phyloP scores from a whole-genome alignment of 1,140 invertebrate species.

The Diprion similis region DNA sequence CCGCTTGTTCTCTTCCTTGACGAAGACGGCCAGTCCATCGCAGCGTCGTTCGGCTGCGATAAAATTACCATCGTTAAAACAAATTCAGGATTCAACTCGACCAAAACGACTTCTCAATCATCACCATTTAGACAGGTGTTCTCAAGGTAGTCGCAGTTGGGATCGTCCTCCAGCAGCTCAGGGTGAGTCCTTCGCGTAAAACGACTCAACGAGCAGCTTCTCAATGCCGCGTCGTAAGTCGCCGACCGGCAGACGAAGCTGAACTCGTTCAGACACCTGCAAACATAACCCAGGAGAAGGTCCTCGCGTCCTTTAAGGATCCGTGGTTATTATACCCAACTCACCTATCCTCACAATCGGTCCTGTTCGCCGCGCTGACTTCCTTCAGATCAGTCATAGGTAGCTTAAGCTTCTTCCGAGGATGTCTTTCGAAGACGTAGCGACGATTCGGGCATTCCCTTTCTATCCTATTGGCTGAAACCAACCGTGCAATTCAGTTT shows the following conservation, averaged over 20 bases:
- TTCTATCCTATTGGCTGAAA: constrained; percentile 81
- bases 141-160: constrained; percentile 88
- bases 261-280: constrained; percentile 85
- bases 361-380: constrained; percentile 79
- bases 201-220: constrained; percentile 80
- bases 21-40: constrained; percentile 83
- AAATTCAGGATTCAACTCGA: neutral
- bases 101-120: constrained; percentile 12
- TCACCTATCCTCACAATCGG: constrained; percentile 85
- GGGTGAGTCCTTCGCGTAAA: constrained; percentile 86
- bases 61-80: constrained; percentile 8
- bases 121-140: constrained; percentile 89
- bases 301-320: constrained; percentile 1
- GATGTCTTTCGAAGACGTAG: constrained; percentile 87
- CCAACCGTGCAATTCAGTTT: constrained; percentile 9
- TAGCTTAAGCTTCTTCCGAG: constrained; percentile 81
- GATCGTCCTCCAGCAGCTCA: constrained; percentile 81
- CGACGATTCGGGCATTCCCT: constrained; percentile 85
- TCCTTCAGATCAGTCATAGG: constrained; percentile 81
- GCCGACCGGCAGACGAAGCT: constrained; percentile 87
- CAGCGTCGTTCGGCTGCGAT: constrained; percentile 80
- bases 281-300: constrained; percentile 22
- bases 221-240: constrained; percentile 77
- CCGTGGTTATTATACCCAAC: neutral
- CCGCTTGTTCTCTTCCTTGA: constrained; percentile 89